Percentiles rank a stretch among this genome's conserved stretches.
Conservation (phyloP, 2,113 vertebrate species). For the Hyperoodon ampullatus region DNA sequence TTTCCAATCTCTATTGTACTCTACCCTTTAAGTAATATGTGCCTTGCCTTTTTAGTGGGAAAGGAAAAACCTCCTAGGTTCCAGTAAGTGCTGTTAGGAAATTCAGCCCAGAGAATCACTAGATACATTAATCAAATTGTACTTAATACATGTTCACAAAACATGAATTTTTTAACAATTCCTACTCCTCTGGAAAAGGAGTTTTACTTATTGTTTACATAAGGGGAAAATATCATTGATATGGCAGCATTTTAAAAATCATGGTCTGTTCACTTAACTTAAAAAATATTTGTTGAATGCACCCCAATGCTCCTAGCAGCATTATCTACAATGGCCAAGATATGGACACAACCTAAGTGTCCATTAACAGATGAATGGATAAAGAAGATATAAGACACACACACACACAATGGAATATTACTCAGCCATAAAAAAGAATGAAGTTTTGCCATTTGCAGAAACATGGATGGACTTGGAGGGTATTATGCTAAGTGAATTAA, state of each 20-base stretch:
- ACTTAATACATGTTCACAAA: neutral
- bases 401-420: neutral
- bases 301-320: neutral
- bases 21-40: neutral
- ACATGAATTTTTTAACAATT: neutral
- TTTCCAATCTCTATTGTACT: neutral
- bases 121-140: neutral
- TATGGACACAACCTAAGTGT: neutral
- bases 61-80: neutral
- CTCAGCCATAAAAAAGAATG: no score
- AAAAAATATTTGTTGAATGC: neutral
- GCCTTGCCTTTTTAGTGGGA: neutral
- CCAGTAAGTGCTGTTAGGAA: neutral
- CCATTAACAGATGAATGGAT: neutral
- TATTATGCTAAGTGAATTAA: no score
- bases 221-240: neutral
- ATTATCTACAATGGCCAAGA: neutral
- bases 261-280: neutral
- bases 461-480: no score
- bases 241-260: constrained; percentile 21
- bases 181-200: neutral
- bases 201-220: neutral
- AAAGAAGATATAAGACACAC: neutral
- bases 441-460: no score
- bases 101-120: constrained; percentile 19